phyloP scores from a whole-genome alignment of 2,113 vertebrate species.

The Ophthalmolycus amberensis region DNA sequence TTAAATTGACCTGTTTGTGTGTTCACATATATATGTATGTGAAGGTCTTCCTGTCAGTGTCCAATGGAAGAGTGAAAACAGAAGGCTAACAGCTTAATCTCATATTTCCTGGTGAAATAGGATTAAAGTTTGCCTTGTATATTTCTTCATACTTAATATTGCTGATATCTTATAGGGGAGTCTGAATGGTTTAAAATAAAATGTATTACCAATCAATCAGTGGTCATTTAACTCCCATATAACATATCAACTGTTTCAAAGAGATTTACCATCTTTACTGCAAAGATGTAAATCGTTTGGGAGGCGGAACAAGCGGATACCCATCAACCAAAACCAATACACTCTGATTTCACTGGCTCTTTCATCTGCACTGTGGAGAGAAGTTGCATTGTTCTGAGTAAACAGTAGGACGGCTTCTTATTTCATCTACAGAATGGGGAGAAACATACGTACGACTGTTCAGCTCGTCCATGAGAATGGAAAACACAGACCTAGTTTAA shows the following conservation, averaged over 20 bases:
- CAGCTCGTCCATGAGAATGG: background rate
- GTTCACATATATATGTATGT: background rate
- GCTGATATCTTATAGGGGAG: slow-evolving; percentile 75
- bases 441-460: slow-evolving; percentile 60
- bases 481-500: background rate
- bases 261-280: slow-evolving; percentile 66
- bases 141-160: slow-evolving; percentile 54
- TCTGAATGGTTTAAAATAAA: slow-evolving; percentile 37
- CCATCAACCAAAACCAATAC: slow-evolving; percentile 51
- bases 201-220: too few species aligned
- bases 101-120: slow-evolving; percentile 80
- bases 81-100: slow-evolving; percentile 79
- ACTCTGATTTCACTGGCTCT: slow-evolving; percentile 82
- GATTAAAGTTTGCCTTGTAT: slow-evolving; percentile 79
- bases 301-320: slow-evolving; percentile 37
- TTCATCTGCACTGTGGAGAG: slow-evolving; percentile 81
- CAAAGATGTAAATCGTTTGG: slow-evolving; percentile 69
- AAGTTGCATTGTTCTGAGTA: slow-evolving; percentile 50
- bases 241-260: slow-evolving; percentile 60
- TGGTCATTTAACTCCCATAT: slow-evolving; percentile 70
- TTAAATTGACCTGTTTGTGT: background rate
- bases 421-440: slow-evolving; percentile 76
- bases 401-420: slow-evolving; percentile 69
- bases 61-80: slow-evolving; percentile 85
- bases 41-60: slow-evolving; percentile 67